A percentile compares a stretch with the other conserved stretches of the same genome.
These are phyloP conservation scores for Melanchra persicariae DNA, from an alignment of 2,888 invertebrate species.

Conservation along the genomic window DNA sequence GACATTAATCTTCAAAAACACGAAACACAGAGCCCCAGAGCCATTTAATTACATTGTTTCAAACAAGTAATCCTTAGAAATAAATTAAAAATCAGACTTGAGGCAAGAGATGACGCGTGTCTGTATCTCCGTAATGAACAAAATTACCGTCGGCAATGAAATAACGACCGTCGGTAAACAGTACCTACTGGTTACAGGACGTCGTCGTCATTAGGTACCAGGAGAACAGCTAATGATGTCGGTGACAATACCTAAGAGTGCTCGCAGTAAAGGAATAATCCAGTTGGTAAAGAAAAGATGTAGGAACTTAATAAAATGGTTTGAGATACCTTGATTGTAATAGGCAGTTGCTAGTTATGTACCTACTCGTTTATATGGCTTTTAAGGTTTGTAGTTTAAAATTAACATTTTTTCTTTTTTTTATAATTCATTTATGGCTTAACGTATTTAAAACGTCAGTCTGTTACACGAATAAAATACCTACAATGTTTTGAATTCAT, in stretches of 20 bases:
- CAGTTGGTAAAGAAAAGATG: neutral
- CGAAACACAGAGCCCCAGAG: neutral
- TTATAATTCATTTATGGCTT: no score
- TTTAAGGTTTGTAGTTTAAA: no score
- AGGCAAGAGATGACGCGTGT: conserved; percentile 57
- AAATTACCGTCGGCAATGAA: conserved; percentile 68
- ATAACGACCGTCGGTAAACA: conserved; percentile 61
- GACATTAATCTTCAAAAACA: neutral
- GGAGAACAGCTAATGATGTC: conserved; percentile 38
- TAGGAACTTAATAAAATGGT: neutral
- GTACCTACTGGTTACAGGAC: conserved; percentile 36
- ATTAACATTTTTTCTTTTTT: no score
- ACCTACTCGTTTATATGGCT: no score
- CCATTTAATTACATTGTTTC: neutral
- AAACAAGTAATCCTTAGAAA: neutral
- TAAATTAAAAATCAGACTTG: conserved; percentile 20
- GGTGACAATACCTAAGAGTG: neutral
- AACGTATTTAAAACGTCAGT: no score
- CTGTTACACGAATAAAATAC: no score
- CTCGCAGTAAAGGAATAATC: neutral
- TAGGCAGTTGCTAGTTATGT: no score
- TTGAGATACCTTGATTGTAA: no score
- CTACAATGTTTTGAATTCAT: no score
- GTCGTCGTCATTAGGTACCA: conserved; percentile 47
- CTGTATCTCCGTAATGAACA: conserved; percentile 64